These are phyloP conservation scores for Scatophagus argus DNA, from an alignment of 2,113 vertebrate species.

Conservation along the genomic window DNA sequence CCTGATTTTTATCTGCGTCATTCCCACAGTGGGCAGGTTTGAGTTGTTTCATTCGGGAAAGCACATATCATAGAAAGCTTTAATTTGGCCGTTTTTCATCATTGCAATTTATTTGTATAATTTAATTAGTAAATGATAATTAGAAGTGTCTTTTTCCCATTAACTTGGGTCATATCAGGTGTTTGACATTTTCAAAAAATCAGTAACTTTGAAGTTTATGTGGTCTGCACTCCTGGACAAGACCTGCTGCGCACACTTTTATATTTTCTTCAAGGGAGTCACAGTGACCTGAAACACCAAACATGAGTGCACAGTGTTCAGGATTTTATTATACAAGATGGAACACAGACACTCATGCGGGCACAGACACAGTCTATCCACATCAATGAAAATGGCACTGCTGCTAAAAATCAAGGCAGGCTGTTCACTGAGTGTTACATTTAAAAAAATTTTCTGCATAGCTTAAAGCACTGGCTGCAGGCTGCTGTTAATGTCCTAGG, in stretches of 20 bases:
- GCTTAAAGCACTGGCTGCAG: conserved; percentile 48
- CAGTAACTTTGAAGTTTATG: background rate
- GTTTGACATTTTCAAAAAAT: background rate
- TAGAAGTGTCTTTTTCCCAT: background rate
- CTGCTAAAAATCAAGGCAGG: conserved; percentile 36
- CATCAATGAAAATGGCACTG: conserved; percentile 29
- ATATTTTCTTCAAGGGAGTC: background rate
- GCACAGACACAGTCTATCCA: background rate
- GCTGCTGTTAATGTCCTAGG: conserved; percentile 59
- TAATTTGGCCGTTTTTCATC: background rate
- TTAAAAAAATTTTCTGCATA: conserved; percentile 51
- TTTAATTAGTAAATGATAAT: background rate
- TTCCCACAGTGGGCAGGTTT: background rate
- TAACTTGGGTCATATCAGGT: background rate
- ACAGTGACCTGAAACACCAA: conserved; percentile 11
- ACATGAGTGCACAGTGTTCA: background rate
- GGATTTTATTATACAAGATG: conserved; percentile 25
- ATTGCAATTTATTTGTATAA: background rate
- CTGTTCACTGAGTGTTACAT: conserved; percentile 45
- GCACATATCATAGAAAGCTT: background rate
- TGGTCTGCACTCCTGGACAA: background rate
- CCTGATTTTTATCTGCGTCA: background rate
- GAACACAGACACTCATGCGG: conserved; percentile 1
- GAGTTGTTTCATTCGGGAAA: background rate
- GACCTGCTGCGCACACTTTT: background rate